Base-by-base conservation (phyloP, 2,797 vertebrate species). In the Parauchenoglanis punctatus region DNA sequence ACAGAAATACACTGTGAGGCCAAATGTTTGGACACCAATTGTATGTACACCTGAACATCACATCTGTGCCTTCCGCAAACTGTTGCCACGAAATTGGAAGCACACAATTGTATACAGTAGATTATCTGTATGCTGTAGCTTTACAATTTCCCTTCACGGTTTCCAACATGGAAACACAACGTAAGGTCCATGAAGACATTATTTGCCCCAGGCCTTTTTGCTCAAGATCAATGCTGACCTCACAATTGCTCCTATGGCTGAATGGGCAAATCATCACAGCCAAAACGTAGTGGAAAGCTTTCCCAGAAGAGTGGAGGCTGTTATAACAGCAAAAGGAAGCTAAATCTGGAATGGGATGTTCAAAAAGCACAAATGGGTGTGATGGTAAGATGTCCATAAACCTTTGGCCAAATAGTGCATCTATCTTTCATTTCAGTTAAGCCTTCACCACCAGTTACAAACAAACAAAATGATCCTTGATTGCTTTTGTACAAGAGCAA, bases 401-500 rank as follows among this genome's bases (percentile, higher is more conserved):
- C 65, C 3, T 83, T 68, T 54, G 46, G 63, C 46, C 63, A 31
- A 31, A 49, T 81, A 49, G 2, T 63, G 2, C 65, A 73, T 28
- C 8, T 44, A 13, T 17, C n/a, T 67, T 56, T 6, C 13, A 35
- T 59, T 44, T 78, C n/a, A 31, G 18, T 49, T 87, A 58, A 44
- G 28, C 49, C 3, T 82, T 84, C 23, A 28, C 18, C 31, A 58
- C 17, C 7, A 59, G 28, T 83, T 86, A 63, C 15, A 73, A 87
- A 82, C 56, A 40, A 52, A 80, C 8, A 56, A 40, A 11, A 78
- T 25, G 49, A 40, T 67, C 25, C 31, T 54, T 18, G 73, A 40
- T 15, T 82, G 44, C 73, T 87, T 80, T 46, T 54, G 20, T 58
- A 81, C 58, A 72, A 85, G 12, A 78, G 31, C 23, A 81, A 56